phyloP scores from a whole-genome alignment of 2,113 vertebrate species.

The Mesitornis unicolor region DNA sequence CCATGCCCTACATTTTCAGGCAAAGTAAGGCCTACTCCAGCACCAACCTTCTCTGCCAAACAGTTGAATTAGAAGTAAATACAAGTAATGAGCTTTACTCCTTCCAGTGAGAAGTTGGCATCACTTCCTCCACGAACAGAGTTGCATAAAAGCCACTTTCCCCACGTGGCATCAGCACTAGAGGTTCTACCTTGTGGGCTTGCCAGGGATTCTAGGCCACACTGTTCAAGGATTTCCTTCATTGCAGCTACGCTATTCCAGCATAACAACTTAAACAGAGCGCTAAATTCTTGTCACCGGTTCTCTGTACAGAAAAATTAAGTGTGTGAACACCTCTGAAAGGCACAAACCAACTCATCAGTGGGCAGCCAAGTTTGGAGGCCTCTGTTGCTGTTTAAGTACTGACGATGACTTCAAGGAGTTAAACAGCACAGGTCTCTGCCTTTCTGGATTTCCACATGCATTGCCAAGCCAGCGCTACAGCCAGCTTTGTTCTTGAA shows the following conservation, averaged over 20 bases:
- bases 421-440: background rate
- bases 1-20: background rate
- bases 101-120: background rate
- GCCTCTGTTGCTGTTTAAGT: background rate
- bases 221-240: background rate
- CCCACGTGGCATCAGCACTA: background rate
- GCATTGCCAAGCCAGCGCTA: background rate
- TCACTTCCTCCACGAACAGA: background rate
- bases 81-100: conserved; percentile 26
- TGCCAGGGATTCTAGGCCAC: background rate
- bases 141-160: background rate
- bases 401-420: background rate
- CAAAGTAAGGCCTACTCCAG: background rate
- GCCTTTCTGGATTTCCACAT: background rate
- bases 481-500: background rate
- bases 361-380: background rate
- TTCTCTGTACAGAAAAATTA: background rate
- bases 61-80: background rate
- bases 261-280: background rate
- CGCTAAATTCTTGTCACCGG: background rate
- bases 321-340: fast-evolving
- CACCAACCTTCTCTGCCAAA: background rate
- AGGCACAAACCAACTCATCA: background rate
- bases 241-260: background rate
- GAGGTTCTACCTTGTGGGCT: background rate